Evolutionary conservation across 2,113 vertebrate species (phyloP), one percentile per base, ranked within the genome.

Genomic region (Euleptes europaea): DNA sequence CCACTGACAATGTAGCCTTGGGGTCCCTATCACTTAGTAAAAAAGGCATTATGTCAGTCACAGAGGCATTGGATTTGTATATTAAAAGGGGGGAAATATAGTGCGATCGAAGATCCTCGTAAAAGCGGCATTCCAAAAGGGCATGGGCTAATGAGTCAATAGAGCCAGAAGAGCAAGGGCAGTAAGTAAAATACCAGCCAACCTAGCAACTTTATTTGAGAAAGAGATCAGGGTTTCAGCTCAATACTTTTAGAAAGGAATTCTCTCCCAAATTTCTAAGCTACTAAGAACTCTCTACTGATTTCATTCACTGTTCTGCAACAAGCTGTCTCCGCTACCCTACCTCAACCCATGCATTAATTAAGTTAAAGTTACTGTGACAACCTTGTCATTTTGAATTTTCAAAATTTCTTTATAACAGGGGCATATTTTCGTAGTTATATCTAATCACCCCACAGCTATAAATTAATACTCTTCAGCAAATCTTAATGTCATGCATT

Each of bases 221-320:
- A 84, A 92, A 89, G 85, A 67, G 76, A 87, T 60, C 73, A 90
- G 44, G 42, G 60, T 82, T 91, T 88, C 91, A 92, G 93, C 12
- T 57, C 10, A 91, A 91, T 90, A 82, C 14, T 75, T 91, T 51
- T 11, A 89, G 90, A 88, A n/a, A 51, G 89, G 40, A 63, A 88
- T 79, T 2, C 74, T 90, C 83, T 89, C 82, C 88, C 66, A 54
- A 86, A 66, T 83, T 90, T 86, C 70, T 87, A 3, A 84, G 81
- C 63, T 80, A 66, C 63, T 60, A 71, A 73, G 75, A 35, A 60
- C 35, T 91, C 72, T 75, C 51, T 74, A 70, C 1, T 84, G 80
- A 83, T 84, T 93, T 88, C 57, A 76, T 87, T 91, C 82, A 80
- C 21, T 0, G 1, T 28, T 88, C 78, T 51, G 31, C 40, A 71